Percentiles rank a stretch among this genome's conserved stretches.
These are phyloP conservation scores for Acleris literana DNA, from an alignment of 2,888 invertebrate genomes.

Conservation along the genomic window DNA sequence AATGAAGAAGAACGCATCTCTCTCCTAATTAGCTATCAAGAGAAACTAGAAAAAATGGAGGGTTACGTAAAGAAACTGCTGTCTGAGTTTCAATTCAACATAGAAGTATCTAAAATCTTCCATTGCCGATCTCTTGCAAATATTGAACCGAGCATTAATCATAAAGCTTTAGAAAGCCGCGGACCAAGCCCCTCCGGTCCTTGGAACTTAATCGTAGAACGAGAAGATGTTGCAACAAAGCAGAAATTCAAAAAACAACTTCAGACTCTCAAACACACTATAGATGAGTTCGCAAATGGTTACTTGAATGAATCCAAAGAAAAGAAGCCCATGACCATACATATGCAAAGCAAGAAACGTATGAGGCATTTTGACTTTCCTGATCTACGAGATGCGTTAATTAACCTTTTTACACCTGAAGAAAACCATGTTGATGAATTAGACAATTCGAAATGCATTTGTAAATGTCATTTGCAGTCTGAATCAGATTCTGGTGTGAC, in stretches of 20 bases:
- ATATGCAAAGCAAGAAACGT: conserved; percentile 64
- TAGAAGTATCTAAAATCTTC: conserved; percentile 74
- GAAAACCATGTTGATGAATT: conserved; percentile 34
- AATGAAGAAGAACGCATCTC: conserved; percentile 65
- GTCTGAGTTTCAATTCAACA: conserved; percentile 70
- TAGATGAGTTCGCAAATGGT: conserved; percentile 60
- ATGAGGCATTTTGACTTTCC: conserved; percentile 71
- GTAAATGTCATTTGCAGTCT: conserved; percentile 58
- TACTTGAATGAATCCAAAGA: conserved; percentile 51
- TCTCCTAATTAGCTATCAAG: conserved; percentile 63
- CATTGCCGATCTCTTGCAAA: conserved; percentile 56
- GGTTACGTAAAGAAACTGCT: conserved; percentile 62
- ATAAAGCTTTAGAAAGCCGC: conserved; percentile 50
- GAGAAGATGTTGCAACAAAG: conserved; percentile 62
- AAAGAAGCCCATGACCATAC: conserved; percentile 37
- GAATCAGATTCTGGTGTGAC: conserved; percentile 61
- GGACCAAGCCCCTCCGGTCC: conserved; percentile 56
- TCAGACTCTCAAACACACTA: conserved; percentile 56
- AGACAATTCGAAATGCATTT: conserved; percentile 49
- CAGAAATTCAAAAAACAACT: conserved; percentile 62
- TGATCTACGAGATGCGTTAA: conserved; percentile 66
- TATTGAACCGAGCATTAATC: conserved; percentile 50
- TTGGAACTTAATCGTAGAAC: conserved; percentile 71
- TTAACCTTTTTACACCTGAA: conserved; percentile 59
- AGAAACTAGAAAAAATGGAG: conserved; percentile 66